A percentile compares a stretch with the other conserved stretches of the same genome.
phyloP scores from a whole-genome alignment of 2,888 invertebrate species.

The Opisthograptis luteolata region DNA sequence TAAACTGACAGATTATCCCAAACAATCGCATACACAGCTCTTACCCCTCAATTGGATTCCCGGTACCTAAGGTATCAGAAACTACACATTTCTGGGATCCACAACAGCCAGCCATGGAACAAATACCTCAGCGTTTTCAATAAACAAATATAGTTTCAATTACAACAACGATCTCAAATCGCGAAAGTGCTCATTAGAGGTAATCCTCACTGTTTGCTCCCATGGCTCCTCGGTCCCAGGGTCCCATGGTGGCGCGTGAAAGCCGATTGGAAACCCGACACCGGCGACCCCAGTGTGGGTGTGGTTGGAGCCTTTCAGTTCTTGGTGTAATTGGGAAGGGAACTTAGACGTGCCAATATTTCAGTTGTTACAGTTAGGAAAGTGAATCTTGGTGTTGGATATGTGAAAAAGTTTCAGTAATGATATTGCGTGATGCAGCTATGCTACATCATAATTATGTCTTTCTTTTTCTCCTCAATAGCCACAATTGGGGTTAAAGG shows the following conservation, averaged over 20 bases:
- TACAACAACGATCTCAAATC: conserved; percentile 31
- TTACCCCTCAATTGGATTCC: too few relatives aligned
- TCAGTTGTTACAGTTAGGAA: not conserved
- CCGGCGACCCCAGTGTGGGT: conserved; percentile 50
- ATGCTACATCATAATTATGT: too few relatives aligned
- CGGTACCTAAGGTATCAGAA: too few relatives aligned
- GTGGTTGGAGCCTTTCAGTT: conserved; percentile 38
- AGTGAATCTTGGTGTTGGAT: not conserved
- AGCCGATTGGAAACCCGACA: conserved; percentile 79
- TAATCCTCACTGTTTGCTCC: conserved; percentile 51
- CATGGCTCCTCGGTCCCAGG: conserved; percentile 21
- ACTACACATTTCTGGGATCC: too few relatives aligned
- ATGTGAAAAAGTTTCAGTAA: too few relatives aligned
- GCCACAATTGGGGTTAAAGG: too few relatives aligned
- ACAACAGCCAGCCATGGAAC: too few relatives aligned
- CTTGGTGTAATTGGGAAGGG: conserved; percentile 22
- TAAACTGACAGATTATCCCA: too few relatives aligned
- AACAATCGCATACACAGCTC: too few relatives aligned
- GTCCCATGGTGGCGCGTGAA: conserved; percentile 65
- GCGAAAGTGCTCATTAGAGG: conserved; percentile 64
- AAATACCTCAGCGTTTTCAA: too few relatives aligned
- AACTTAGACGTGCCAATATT: not conserved
- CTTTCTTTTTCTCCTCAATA: too few relatives aligned
- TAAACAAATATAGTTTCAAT: conserved; percentile 40
- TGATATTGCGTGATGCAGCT: too few relatives aligned